A percentile compares a stretch with the other conserved stretches of the same genome.
Evolutionary conservation across 2,797 vertebrate genomes (phyloP).

Genomic region (Callimico goeldii): DNA sequence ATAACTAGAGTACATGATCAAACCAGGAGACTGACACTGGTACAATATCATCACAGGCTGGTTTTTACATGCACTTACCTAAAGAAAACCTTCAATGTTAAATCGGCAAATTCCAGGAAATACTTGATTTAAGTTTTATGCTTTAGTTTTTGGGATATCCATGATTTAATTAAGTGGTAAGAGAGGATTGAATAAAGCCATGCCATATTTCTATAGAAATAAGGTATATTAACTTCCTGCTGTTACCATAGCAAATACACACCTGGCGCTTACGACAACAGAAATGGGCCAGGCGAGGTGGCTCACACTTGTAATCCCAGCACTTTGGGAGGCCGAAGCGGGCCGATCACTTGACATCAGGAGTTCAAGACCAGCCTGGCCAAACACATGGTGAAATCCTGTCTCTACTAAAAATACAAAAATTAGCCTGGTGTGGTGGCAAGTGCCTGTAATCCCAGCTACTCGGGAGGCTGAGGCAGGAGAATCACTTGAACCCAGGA

Average conservation of each 20-base stretch:
- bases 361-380: not conserved
- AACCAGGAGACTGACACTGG: not conserved
- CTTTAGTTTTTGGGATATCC: not conserved
- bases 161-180: not conserved
- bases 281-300: not conserved
- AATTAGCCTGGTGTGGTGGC: too few relatives aligned
- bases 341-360: not conserved
- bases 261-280: not conserved
- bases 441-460: too few relatives aligned
- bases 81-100: not conserved
- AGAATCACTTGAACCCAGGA: too few relatives aligned
- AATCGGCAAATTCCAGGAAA: not conserved
- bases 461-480: too few relatives aligned
- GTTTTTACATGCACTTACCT: not conserved
- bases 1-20: not conserved
- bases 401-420: too few relatives aligned
- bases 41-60: not conserved
- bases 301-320: not conserved
- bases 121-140: not conserved
- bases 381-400: too few relatives aligned
- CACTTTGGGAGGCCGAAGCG: not conserved
- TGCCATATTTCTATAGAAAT: not conserved
- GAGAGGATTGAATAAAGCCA: not conserved
- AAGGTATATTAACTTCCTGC: not conserved
- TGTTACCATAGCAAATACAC: not conserved